Evolutionary conservation across 2,797 vertebrate species (phyloP).

Genomic region (Aselliscus stoliczkanus): DNA sequence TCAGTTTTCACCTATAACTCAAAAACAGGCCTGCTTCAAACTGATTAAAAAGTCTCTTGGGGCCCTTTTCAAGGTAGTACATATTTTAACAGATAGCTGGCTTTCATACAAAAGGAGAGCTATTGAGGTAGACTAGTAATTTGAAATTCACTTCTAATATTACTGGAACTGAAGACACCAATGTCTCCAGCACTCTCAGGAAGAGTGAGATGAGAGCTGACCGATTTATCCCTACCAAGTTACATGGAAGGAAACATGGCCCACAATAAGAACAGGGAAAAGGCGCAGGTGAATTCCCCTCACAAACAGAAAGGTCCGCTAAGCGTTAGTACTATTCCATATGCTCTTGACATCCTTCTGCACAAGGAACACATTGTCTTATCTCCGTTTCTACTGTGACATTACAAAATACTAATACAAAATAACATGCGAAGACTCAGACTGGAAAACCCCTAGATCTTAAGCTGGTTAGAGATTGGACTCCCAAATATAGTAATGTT

Average conservation of each 20-base stretch:
- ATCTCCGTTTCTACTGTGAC: not conserved
- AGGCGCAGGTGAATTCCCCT: not conserved
- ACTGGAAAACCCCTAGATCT: not conserved
- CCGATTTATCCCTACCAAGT: not conserved
- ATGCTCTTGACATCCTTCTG: not conserved
- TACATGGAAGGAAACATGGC: not conserved
- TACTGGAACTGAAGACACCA: not conserved
- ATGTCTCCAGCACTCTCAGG: not conserved
- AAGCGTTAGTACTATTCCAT: not conserved
- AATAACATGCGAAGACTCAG: not conserved
- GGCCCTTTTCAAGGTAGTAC: not conserved
- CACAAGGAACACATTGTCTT: not conserved
- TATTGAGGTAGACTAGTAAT: not conserved
- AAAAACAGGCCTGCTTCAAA: not conserved
- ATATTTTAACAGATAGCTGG: not conserved
- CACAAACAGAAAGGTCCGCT: not conserved
- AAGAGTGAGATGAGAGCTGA: not conserved
- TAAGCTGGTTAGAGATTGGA: not conserved
- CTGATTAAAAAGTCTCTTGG: not conserved
- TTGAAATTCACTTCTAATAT: not conserved
- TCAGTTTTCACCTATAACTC: not conserved
- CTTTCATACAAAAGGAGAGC: not conserved
- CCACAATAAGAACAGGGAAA: not conserved
- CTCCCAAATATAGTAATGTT: not conserved
- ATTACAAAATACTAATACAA: slow-evolving; percentile 8